phyloP scores from a whole-genome alignment of 1,140 invertebrate genomes.

The Formica exsecta region DNA sequence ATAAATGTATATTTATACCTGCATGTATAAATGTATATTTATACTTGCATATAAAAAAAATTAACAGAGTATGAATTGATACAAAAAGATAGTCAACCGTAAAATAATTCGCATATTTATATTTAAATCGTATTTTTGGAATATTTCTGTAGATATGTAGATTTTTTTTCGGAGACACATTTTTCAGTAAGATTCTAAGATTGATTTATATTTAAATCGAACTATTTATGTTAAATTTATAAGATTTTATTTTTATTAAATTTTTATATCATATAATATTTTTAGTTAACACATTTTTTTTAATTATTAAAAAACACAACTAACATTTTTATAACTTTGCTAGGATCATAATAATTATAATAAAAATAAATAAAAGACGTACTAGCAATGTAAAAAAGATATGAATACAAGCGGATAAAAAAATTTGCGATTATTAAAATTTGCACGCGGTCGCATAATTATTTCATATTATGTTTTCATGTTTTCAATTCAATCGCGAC shows the following conservation, averaged over 20 bases:
- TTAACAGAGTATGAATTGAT: neutral
- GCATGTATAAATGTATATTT: conserved; percentile 8
- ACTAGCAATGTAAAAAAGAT: neutral
- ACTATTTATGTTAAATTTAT: neutral
- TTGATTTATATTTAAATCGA: neutral
- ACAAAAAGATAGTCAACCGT: neutral
- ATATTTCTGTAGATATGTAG: neutral
- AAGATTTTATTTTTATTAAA: neutral
- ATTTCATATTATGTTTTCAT: neutral
- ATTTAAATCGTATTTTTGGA: neutral
- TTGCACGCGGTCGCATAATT: neutral
- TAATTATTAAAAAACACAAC: neutral
- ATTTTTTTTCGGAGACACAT: neutral
- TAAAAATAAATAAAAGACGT: neutral
- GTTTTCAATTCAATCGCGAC: conserved; percentile 4
- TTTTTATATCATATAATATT: neutral
- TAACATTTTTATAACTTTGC: neutral
- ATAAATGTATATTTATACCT: conserved; percentile 1
- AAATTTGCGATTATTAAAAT: neutral
- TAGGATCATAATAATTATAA: neutral
- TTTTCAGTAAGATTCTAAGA: neutral
- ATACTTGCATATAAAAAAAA: neutral
- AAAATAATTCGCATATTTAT: conserved; percentile 13
- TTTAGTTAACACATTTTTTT: neutral
- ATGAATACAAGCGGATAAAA: neutral